Conservation (phyloP, 2,797 vertebrate species). For the Urocyon cinereoargenteus region DNA sequence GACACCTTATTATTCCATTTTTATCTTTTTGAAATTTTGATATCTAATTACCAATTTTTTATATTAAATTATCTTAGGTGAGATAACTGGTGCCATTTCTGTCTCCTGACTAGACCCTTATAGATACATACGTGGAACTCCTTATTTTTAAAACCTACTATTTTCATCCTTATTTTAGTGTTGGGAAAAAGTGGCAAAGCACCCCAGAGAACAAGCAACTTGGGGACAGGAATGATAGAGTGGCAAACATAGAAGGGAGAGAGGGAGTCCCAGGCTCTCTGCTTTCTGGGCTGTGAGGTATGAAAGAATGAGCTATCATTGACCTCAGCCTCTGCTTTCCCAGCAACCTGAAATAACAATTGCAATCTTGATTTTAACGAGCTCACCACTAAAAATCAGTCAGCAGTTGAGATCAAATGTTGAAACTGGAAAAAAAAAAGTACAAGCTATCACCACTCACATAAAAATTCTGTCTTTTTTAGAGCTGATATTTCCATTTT, state of each 20-base stretch:
- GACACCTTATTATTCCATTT: neutral
- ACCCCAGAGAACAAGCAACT: neutral
- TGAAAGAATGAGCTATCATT: neutral
- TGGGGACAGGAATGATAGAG: neutral
- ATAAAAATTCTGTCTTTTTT: conserved; percentile 47
- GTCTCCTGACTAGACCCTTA: neutral
- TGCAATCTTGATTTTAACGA: conserved; percentile 58
- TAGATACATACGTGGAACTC: neutral
- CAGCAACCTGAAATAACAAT: neutral
- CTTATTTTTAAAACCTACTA: neutral
- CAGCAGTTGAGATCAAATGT: conserved; percentile 43
- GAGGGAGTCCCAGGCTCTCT: neutral
- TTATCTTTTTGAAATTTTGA: neutral
- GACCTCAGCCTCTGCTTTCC: neutral
- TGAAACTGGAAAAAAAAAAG: neutral
- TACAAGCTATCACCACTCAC: neutral
- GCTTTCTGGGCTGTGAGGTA: neutral
- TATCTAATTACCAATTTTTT: neutral
- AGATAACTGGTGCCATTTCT: neutral
- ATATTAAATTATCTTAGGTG: neutral
- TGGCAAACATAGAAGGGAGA: neutral
- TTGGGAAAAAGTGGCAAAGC: neutral
- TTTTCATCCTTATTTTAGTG: neutral
- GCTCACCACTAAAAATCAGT: conserved; percentile 41
- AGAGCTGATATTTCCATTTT: conserved; percentile 12